phyloP scores from a whole-genome alignment of 2,888 invertebrate genomes.

The Tolmerus cingulatus region DNA sequence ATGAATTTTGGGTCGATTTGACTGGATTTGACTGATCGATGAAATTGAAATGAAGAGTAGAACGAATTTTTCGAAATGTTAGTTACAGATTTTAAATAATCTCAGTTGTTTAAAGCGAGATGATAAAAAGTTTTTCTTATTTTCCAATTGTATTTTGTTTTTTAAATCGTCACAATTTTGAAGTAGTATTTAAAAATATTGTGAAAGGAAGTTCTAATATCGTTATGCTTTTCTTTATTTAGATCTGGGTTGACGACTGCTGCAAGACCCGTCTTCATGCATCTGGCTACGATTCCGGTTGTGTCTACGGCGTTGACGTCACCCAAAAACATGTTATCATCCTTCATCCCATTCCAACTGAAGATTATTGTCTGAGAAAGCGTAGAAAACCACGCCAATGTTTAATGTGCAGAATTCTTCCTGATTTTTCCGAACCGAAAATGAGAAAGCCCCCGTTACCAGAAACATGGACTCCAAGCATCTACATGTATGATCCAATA shows the following conservation, averaged over 20 bases:
- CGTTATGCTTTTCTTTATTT: not conserved
- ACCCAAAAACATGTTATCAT: conserved; percentile 55
- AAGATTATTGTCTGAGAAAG: not conserved
- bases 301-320: conserved; percentile 57
- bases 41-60: too few species aligned
- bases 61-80: too few species aligned
- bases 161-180: not conserved
- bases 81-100: too few species aligned
- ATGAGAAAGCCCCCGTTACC: not conserved
- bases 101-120: too few species aligned
- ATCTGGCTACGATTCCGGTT: conserved; percentile 56
- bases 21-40: too few species aligned
- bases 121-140: not conserved
- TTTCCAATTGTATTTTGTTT: not conserved
- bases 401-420: not conserved
- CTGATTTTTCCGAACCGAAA: not conserved
- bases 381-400: not conserved
- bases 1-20: too few species aligned
- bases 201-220: not conserved
- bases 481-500: not conserved
- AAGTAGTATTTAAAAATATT: not conserved
- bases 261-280: conserved; percentile 58
- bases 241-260: conserved; percentile 60
- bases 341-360: conserved; percentile 55
- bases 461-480: not conserved